Base-by-base conservation (phyloP, 2,888 invertebrate genomes). In the Ennomos quercinarius region DNA sequence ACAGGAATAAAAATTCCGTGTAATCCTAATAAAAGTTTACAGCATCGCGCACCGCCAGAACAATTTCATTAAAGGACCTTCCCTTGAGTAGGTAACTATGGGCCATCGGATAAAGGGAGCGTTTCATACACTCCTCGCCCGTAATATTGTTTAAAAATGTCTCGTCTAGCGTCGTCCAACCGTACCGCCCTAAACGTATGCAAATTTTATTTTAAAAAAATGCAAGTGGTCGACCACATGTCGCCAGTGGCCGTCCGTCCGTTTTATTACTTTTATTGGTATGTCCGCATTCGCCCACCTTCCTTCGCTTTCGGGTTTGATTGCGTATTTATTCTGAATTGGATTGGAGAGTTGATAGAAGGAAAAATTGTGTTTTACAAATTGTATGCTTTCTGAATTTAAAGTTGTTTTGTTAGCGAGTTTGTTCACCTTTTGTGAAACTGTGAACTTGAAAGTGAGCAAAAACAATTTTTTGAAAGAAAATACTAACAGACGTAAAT, bases 201-300 rank as follows among this genome's bases (percentile, higher is more conserved):
- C 87, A 84, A 90, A 91, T 91, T 88, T 89, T 89, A 89, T 90
- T 88, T 88, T 81, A 69, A 78, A 84, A 86, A 90, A 91, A 89
- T 89, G 83, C 89, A 87, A 90, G 87, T 86, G 83, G 80, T 76
- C 78, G 71, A 68, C 87, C 88, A 87, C 87, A 88, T 89, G 90
- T 87, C 88, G 87, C 65, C 66, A 61, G 54, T 47, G 54, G 53
- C 68, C 75, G 76, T 70, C 72, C 73, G 72, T 57, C 62, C 62
- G 64, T 76, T 80, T 83, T 81, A 82, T 83, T 79, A 70, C 74
- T 74, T 77, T 77, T 80, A 83, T 81, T 80, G 79, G 76, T 62
- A 70, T 73, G 76, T 70, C 69, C 72, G 68, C 61, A 61, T 68
- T 76, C 66, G 73, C 80, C 77, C 78, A 80, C 81, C 81, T 81